Evolutionary conservation across 2,113 vertebrate species (phyloP).

Genomic region (Hippocampus zosterae): DNA sequence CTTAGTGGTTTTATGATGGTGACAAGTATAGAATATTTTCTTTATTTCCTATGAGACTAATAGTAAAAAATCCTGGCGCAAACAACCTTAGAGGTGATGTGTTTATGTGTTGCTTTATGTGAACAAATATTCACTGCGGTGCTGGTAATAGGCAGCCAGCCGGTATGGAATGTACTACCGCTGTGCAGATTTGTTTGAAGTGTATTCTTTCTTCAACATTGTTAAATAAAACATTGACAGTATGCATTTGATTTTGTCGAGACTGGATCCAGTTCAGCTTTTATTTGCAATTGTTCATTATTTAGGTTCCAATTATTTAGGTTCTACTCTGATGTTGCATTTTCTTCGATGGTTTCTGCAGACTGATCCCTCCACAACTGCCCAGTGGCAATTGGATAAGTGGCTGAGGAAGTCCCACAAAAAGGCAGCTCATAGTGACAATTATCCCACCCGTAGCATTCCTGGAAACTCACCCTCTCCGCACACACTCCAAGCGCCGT

Average conservation of each 20-base stretch:
- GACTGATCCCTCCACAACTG: constrained; percentile 76
- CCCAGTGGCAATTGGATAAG: constrained; percentile 96
- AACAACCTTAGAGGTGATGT: background rate
- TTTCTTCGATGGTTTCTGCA: constrained; percentile 44
- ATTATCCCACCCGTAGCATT: constrained; percentile 57
- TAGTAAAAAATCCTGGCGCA: background rate
- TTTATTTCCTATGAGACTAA: background rate
- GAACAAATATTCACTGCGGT: constrained; percentile 11
- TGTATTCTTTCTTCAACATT: constrained; percentile 11
- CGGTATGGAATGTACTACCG: constrained; percentile 8
- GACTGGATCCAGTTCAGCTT: background rate
- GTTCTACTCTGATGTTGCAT: background rate
- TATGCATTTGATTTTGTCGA: background rate
- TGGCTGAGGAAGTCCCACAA: constrained; percentile 91
- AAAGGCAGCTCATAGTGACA: constrained; percentile 70
- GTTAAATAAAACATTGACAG: background rate
- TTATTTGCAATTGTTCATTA: background rate
- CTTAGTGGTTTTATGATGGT: too few relatives aligned
- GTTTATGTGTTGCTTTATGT: background rate
- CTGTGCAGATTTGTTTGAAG: constrained; percentile 14
- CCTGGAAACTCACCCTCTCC: constrained; percentile 41
- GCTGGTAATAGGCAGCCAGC: constrained; percentile 11
- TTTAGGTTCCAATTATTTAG: background rate
- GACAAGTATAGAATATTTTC: background rate
- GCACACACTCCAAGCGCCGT: constrained; percentile 63